Evolutionary conservation across 1,140 invertebrate species (phyloP).

Genomic region (Solen grandis): DNA sequence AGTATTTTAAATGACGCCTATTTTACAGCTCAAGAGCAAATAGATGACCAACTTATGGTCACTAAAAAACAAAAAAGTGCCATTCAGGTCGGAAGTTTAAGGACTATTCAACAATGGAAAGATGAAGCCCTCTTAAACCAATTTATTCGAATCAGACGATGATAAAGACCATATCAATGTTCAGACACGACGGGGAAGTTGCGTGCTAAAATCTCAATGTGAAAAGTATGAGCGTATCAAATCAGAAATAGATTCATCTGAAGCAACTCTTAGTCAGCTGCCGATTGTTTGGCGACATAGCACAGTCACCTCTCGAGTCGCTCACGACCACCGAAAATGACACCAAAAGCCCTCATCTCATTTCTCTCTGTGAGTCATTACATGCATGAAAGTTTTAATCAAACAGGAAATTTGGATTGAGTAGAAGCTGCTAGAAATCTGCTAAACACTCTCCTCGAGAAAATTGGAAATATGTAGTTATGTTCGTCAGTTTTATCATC

Average conservation of each 20-base stretch:
- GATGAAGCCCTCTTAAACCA: conserved; percentile 38
- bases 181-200: conserved; percentile 31
- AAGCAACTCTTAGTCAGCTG: conserved; percentile 27
- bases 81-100: conserved; percentile 35
- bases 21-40: conserved; percentile 31
- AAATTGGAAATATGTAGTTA: conserved; percentile 38
- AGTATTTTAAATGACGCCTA: conserved; percentile 41
- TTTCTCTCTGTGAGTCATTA: conserved; percentile 28
- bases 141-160: conserved; percentile 39
- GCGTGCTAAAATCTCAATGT: conserved; percentile 29
- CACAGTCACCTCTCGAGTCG: conserved; percentile 12
- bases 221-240: conserved; percentile 52
- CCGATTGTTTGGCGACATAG: conserved; percentile 13
- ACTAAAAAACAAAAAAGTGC: conserved; percentile 8
- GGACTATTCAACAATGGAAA: conserved; percentile 44
- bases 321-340: conserved; percentile 35
- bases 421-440: conserved; percentile 16
- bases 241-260: conserved; percentile 26
- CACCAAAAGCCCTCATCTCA: conserved; percentile 24
- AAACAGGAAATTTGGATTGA: conserved; percentile 41
- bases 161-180: conserved; percentile 37
- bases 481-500: conserved; percentile 26
- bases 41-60: conserved; percentile 30
- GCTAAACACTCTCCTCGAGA: conserved; percentile 35
- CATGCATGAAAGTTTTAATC: conserved; percentile 26